phyloP scores from a whole-genome alignment of 2,113 vertebrate genomes.

The Syrrhaptes paradoxus region DNA sequence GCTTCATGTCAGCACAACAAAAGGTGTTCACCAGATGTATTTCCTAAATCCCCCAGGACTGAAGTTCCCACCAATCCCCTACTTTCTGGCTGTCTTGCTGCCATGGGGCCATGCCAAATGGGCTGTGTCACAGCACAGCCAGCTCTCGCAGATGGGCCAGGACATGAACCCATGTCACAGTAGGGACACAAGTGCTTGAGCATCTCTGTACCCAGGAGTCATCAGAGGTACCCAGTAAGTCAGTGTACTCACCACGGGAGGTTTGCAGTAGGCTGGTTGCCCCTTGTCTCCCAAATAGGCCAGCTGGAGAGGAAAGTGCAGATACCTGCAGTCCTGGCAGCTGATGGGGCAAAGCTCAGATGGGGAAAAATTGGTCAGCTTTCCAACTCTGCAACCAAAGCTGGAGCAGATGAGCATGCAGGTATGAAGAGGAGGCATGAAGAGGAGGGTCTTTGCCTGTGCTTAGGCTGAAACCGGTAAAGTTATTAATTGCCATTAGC shows the following conservation, averaged over 20 bases:
- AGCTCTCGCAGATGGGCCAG: background rate
- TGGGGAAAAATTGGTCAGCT: background rate
- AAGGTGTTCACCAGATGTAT: background rate
- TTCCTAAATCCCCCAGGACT: background rate
- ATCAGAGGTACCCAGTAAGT: rapidly evolving
- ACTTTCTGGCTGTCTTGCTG: background rate
- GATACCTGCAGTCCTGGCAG: background rate
- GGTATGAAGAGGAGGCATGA: background rate
- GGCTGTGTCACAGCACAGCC: background rate
- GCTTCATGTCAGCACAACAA: background rate
- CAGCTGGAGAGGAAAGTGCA: rapidly evolving
- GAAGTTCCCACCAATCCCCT: background rate
- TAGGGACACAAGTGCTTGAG: background rate
- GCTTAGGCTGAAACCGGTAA: background rate
- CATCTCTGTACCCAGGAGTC: background rate
- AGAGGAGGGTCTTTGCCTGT: background rate
- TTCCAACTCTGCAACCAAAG: background rate
- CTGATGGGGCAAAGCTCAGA: background rate
- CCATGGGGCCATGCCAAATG: background rate
- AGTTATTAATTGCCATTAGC: background rate
- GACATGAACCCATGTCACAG: background rate
- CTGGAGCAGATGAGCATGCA: background rate
- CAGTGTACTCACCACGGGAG: background rate
- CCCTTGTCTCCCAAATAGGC: background rate
- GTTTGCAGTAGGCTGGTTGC: background rate